Base-by-base conservation (phyloP, 2,797 vertebrate species). In the Cuculus canorus region DNA sequence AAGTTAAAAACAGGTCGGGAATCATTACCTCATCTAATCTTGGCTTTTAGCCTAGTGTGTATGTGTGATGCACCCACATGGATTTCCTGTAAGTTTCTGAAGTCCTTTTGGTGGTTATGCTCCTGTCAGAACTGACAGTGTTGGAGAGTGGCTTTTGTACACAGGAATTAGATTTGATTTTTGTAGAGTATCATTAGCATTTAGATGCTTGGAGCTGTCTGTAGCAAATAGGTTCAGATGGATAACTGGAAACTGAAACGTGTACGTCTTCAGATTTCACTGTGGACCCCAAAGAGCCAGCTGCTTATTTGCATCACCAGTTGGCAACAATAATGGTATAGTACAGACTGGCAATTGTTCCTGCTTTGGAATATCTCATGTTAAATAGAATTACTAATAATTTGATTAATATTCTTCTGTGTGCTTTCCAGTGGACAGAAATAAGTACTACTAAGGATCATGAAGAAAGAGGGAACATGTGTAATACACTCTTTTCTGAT, bases 401-500 rank as follows among this genome's bases (percentile, higher is more conserved):
- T 50, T 61, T 76, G 25, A 65, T 65, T 50, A 32, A 63, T 71
- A 27, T 41, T 90, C 7, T 87, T 95, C 54, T 68, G 4, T 88
- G 25, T 92, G 48, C 73, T 85, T 97, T 97, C 45, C 25, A 98
- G 98, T 98, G 98, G 98, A 59, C 90, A 25, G 97, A 98, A 93
- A 96, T 98, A 73, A 97, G 85, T 89, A 90, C 92, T n/a, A 97
- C 97, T 76, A 98, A 97, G 95, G 97, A 98, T 86, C 86, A 93
- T 9, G 95, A 96, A 93, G 96, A 97, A 97, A 96, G 98, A 95
- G 94, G 95, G 61, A 96, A 91, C 18, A 54, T 97, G 95, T 98
- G 98, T 87, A 97, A 96, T 76, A 69, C 33, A 8, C 95, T 98
- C 39, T 98, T 98, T 80, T 98, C 97, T 25, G 97, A 98, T 25